phyloP scores from a whole-genome alignment of 2,888 invertebrate species.

The Kryphioiulus occultus region DNA sequence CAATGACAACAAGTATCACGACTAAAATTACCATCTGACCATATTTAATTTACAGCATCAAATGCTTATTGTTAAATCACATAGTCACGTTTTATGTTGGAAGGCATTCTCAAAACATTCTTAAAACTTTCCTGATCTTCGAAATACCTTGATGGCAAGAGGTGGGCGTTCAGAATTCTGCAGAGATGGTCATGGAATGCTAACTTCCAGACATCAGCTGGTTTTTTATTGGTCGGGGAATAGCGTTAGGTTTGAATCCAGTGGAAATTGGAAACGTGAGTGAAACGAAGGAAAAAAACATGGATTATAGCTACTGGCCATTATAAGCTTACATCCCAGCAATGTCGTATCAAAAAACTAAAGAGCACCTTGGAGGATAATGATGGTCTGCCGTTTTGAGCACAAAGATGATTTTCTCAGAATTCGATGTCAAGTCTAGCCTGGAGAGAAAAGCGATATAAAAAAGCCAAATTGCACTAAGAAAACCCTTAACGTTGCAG shows the following conservation, averaged over 20 bases:
- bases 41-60: too few relatives aligned
- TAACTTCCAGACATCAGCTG: background rate
- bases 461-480: background rate
- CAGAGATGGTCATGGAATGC: background rate
- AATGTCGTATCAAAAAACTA: background rate
- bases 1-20: too few relatives aligned
- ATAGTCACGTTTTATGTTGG: too few relatives aligned
- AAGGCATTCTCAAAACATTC: too few relatives aligned
- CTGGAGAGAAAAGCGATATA: background rate
- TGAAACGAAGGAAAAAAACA: background rate
- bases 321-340: background rate
- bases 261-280: slow-evolving; percentile 23
- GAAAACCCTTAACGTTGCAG: background rate
- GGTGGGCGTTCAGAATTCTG: background rate
- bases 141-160: too few relatives aligned
- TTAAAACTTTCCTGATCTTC: too few relatives aligned
- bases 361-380: slow-evolving; percentile 23
- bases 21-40: too few relatives aligned
- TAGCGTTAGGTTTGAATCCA: background rate
- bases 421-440: background rate
- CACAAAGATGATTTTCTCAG: background rate
- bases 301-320: background rate
- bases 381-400: background rate
- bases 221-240: background rate
- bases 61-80: too few relatives aligned